A percentile compares a stretch with the other conserved stretches of the same genome.
phyloP scores from a whole-genome alignment of 2,113 vertebrate species.

The Entomyzon cyanotis region DNA sequence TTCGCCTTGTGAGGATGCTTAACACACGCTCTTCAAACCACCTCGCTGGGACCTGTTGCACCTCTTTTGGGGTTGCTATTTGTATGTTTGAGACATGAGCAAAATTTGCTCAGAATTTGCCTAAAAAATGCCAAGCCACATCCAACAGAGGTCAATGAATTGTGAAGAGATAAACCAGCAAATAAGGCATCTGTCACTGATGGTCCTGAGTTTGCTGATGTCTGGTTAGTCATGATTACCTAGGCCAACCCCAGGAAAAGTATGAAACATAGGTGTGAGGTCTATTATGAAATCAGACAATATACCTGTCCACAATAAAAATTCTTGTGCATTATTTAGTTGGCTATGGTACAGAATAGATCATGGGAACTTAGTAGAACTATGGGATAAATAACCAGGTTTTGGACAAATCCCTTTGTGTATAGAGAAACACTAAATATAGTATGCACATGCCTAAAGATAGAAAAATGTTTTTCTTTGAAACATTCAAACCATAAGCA shows the following conservation, averaged over 20 bases:
- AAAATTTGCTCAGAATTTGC: not conserved
- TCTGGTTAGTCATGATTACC: not conserved
- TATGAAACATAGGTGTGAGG: not conserved
- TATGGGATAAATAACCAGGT: not conserved
- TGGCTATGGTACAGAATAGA: not conserved
- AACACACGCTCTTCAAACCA: not conserved
- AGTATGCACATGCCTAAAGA: not conserved
- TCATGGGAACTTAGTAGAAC: not conserved
- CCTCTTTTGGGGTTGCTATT: not conserved
- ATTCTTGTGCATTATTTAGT: not conserved
- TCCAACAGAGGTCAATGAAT: not conserved
- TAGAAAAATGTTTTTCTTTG: not conserved
- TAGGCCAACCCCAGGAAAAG: not conserved
- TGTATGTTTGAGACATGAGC: accelerated
- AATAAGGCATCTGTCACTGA: not conserved
- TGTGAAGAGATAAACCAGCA: not conserved
- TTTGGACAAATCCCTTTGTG: not conserved
- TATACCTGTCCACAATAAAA: not conserved
- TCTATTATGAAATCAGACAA: not conserved
- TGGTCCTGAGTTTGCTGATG: not conserved
- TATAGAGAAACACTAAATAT: not conserved
- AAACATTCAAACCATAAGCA: not conserved
- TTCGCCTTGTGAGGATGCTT: not conserved
- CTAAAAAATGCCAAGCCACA: not conserved
- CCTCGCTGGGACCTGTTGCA: not conserved